Evolutionary conservation across 2,797 vertebrate species (phyloP), one percentile per base, ranked within the genome.

Genomic region (Pangasius djambal): DNA sequence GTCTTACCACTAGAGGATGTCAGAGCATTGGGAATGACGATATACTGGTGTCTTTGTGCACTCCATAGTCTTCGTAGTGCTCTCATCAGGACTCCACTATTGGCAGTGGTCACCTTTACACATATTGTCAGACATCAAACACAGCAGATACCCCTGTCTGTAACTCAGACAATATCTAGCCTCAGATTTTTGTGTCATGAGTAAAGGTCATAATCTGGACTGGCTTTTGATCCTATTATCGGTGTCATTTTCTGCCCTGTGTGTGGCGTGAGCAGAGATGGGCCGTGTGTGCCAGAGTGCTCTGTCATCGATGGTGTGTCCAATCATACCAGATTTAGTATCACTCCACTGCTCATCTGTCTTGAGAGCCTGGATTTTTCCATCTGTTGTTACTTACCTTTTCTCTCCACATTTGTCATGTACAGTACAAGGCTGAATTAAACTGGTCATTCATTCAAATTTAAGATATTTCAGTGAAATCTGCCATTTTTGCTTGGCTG

Each of bases 1-100:
- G 48, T 89, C 55, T 84, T 77, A 84, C 89, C 92, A 93, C 90
- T 93, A 92, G 92, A 88, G 90, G 88, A 83, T 70, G 89, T 59
- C 79, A 93, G 86, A 90, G 87, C 74, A 85, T 81, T 89, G 87
- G 25, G 59, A 89, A 92, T 89, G 83, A n/a, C 6, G 20, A 31
- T 55, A 34, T 7, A 40, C 77, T 79, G 31, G 78, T 88, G 22
- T 83, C 65, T 63, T 61, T 8, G 16, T 81, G 50, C 37, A 22
- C 72, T 78, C 52, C 22, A 50, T 15, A 48, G 50, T 63, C 77
- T 84, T 82, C 57, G 16, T 86, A 55, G 57, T 70, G 48, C 37
- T 77, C 79, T 63, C 31, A 57, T 81, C 31, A 81, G 0, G 10
- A 44, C 57, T 83, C 6, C 9, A 10, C 25, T 44, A 48, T 48